A percentile compares a stretch with the other conserved stretches of the same genome.
Evolutionary conservation across 2,797 vertebrate genomes (phyloP).

Genomic region (Sphenodon punctatus): DNA sequence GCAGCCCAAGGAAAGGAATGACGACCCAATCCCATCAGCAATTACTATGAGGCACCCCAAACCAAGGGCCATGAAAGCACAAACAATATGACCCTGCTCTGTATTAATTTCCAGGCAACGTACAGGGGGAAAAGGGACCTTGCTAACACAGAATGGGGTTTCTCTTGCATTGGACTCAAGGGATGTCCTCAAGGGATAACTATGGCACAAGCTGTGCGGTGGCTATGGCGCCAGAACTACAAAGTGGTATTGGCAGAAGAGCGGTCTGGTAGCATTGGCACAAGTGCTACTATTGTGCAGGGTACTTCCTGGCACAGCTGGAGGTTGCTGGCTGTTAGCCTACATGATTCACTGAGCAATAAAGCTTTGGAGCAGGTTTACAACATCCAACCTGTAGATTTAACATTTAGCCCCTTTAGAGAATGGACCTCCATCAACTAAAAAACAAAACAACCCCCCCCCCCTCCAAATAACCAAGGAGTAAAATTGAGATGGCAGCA

Average conservation of each 20-base stretch:
- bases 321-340: background rate
- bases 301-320: background rate
- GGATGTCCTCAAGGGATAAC: background rate
- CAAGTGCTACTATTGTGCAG: background rate
- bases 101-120: too few relatives aligned
- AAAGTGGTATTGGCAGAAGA: background rate
- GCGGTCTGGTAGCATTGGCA: background rate
- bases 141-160: background rate
- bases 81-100: background rate
- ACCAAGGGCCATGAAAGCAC: background rate
- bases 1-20: background rate
- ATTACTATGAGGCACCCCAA: background rate
- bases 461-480: too few relatives aligned
- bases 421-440: background rate
- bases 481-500: background rate
- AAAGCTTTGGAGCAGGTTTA: background rate
- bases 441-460: too few relatives aligned
- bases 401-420: background rate
- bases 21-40: background rate
- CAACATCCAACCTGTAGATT: background rate
- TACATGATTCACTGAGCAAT: background rate
- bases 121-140: background rate
- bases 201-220: background rate
- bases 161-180: background rate
- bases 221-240: background rate